These are phyloP conservation scores for Spatulosminthurus flaviceps DNA, from an alignment of 2,888 invertebrate species.

Conservation along the genomic window DNA sequence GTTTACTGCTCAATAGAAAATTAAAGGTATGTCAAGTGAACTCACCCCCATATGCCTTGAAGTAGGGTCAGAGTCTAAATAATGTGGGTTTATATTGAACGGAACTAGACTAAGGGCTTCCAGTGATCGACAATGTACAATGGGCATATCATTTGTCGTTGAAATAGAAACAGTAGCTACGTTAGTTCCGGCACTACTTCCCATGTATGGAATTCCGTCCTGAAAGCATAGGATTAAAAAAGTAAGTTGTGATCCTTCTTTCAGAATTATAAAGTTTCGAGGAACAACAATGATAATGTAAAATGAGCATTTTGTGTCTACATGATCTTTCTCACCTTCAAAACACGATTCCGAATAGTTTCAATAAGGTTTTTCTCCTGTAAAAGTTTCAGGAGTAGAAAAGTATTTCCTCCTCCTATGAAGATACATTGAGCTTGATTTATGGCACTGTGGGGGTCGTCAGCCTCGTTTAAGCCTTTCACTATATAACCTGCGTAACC, in stretches of 20 bases:
- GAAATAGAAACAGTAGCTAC: conserved; percentile 81
- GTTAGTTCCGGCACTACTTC: conserved; percentile 84
- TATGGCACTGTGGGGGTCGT: conserved; percentile 72
- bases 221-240: too few relatives aligned
- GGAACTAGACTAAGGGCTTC: conserved; percentile 74
- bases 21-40: too few relatives aligned
- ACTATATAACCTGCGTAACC: conserved; percentile 69
- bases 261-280: not conserved
- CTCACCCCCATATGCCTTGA: conserved; percentile 75
- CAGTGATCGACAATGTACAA: conserved; percentile 72
- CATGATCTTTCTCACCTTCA: conserved; percentile 66
- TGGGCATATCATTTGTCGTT: conserved; percentile 90
- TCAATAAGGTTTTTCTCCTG: conserved; percentile 76
- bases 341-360: conserved; percentile 73
- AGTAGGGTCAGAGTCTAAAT: conserved; percentile 73
- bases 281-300: not conserved
- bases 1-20: not conserved
- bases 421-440: conserved; percentile 76
- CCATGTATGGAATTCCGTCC: conserved; percentile 77
- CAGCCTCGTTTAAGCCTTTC: conserved; percentile 72
- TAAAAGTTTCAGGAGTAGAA: conserved; percentile 75
- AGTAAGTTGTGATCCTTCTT: not conserved
- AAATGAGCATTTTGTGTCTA: not conserved
- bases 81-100: conserved; percentile 88
- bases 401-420: conserved; percentile 84